Conservation (phyloP, 2,113 vertebrate genomes). For the Aegithalos caudatus region DNA sequence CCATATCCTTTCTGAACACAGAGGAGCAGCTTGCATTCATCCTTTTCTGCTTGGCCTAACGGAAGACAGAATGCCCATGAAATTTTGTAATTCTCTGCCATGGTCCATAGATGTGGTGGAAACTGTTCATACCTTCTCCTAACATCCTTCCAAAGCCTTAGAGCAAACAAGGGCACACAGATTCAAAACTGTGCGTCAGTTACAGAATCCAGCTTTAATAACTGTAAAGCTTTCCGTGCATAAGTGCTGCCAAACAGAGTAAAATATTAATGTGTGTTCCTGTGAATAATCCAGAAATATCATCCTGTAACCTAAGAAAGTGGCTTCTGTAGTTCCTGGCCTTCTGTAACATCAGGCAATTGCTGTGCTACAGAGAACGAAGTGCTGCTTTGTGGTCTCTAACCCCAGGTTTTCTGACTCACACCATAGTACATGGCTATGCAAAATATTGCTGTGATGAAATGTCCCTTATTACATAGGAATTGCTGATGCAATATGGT, state of each 20-base stretch:
- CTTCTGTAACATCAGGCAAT: not conserved
- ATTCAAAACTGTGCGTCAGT: not conserved
- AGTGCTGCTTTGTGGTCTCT: not conserved
- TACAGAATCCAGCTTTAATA: not conserved
- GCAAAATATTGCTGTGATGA: not conserved
- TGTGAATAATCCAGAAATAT: conserved; percentile 31
- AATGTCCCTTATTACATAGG: not conserved
- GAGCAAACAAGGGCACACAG: not conserved
- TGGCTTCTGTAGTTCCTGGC: not conserved
- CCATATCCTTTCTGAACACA: not conserved
- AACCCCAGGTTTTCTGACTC: not conserved
- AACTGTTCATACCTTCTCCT: not conserved
- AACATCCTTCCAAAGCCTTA: not conserved
- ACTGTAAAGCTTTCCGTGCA: not conserved
- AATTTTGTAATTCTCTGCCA: not conserved
- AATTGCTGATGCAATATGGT: not conserved
- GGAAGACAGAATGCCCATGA: not conserved
- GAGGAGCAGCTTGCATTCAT: not conserved
- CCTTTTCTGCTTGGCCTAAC: not conserved
- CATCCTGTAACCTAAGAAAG: not conserved
- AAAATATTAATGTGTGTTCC: conserved; percentile 27
- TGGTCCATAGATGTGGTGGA: not conserved
- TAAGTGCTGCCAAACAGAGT: not conserved
- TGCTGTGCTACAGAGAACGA: not conserved
- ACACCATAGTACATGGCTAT: not conserved